Evolutionary conservation across 2,113 vertebrate genomes (phyloP), one percentile per base, ranked within the genome.

Genomic region (Myocastor coypus): DNA sequence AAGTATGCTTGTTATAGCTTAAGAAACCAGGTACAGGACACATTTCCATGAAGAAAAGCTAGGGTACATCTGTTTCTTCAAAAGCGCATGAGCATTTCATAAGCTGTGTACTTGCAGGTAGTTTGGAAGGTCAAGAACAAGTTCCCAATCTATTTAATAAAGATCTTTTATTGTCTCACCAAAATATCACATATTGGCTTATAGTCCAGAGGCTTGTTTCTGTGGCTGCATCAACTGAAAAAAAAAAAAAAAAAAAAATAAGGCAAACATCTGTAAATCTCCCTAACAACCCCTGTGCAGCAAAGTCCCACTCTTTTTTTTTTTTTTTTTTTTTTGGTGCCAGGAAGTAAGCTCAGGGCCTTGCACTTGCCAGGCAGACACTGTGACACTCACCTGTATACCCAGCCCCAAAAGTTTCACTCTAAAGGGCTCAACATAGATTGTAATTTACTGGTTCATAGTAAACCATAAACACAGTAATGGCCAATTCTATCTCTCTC

Each of bases 161-260:
- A 89, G 17, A 4, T 77, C 71, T 85, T 97, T 97, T 97, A 97
- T 97, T 97, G 40, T 14, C 42, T 86, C 42, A 37, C 50, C 66
- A 71, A 87, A 87, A 71, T 19, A 63, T 55, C 34, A 78, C 42
- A 92, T 34, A 28, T 34, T 46, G 32, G 16, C 73, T 14, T 73
- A 26, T 19, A 8, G 84, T 93, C 42, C 17, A 17, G 37, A 42
- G 24, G 83, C 61, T 83, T 78, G 50, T 87, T 90, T 95, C 87
- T 84, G 88, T 20, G 82, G 42, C 46, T 71, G 75, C 46, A 75
- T 17, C 14, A 96, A 84, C 97, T 98, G 94, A 82, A 94, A 92
- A 94, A 86, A 86, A 77, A 37, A 96, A 96, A n/a, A n/a, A n/a
- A 82, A 94, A 92, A 94, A 86, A 86, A 77, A 37, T 95, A 96